Evolutionary conservation across 2,888 invertebrate species (phyloP), one percentile per base, ranked within the genome.

Genomic region (Chymomyza procnemis): DNA sequence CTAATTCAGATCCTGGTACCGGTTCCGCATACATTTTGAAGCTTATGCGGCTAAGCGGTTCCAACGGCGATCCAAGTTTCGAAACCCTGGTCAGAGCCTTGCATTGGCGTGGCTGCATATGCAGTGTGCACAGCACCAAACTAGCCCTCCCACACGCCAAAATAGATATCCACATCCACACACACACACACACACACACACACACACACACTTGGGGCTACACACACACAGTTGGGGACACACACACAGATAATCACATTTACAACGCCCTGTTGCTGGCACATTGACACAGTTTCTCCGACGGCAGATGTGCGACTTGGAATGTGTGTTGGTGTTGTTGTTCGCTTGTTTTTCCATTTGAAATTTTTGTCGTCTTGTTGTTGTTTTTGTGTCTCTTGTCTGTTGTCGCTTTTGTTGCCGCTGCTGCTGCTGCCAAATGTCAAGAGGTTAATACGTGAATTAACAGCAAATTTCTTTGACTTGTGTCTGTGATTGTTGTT

Each of bases 401-500:
- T 57, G 65, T 56, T 69, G 46, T 57, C 64, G 52, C 47, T 64
- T 59, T 47, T 64, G 62, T 69, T 61, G 70, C 75, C 74, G 72
- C 66, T 78, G 82, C 78, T 74, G 76, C 71, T 76, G 77, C 76
- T 83, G 76, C 78, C 78, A 88, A 89, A 89, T 89, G 89, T 88
- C 88, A 88, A 82, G 78, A 89, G 89, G 88, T 88, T 89, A 88
- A 89, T 89, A 88, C 88, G 89, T 88, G 89, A 85, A 88, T 84
- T 87, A 88, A 88, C 85, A 84, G 85, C 85, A 86, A 79, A 88
- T 89, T 88, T 88, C 84, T 82, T 85, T 81, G 81, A 81, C 84
- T 80, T 84, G 80, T 80, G 79, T 79, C 77, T 75, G 83, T 18
- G 18, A 55, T 70, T 68, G 68, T 26, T 69, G 66, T 63, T 61